Conservation (phyloP, 2,888 invertebrate genomes). For the Noctua fimbriata region DNA sequence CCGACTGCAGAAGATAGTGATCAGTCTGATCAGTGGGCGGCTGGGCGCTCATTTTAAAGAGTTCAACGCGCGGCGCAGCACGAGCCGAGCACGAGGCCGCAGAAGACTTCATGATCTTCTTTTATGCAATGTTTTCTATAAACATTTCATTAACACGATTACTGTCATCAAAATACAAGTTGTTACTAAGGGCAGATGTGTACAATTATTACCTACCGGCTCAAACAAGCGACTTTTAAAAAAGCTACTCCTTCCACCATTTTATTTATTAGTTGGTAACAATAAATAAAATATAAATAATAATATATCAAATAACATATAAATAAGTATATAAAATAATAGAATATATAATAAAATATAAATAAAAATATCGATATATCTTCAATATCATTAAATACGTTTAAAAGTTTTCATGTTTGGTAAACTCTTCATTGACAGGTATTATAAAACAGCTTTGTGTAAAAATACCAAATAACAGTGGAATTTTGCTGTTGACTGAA, state of each 20-base stretch:
- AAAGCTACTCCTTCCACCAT: neutral
- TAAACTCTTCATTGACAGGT: neutral
- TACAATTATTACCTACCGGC: neutral
- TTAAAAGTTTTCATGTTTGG: neutral
- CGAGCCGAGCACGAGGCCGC: neutral
- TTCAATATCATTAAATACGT: neutral
- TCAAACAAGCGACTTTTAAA: neutral
- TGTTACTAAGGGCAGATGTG: neutral
- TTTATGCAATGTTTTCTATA: neutral
- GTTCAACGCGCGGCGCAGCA: slow-evolving; percentile 44
- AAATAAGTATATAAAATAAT: too few species aligned
- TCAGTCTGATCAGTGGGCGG: neutral
- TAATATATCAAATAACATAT: too few species aligned
- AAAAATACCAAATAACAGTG: too few species aligned
- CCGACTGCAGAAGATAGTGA: neutral
- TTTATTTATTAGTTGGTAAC: neutral
- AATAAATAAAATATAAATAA: too few species aligned
- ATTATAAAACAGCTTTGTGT: too few species aligned
- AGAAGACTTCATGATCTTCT: neutral
- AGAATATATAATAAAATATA: too few species aligned
- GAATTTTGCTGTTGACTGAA: too few species aligned
- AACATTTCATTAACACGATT: neutral
- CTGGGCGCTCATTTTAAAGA: slow-evolving; percentile 37
- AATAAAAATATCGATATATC: too few species aligned
- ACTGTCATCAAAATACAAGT: neutral